Evolutionary conservation across 1,140 invertebrate species (phyloP).

Genomic region (Hylaeus volcanicus): DNA sequence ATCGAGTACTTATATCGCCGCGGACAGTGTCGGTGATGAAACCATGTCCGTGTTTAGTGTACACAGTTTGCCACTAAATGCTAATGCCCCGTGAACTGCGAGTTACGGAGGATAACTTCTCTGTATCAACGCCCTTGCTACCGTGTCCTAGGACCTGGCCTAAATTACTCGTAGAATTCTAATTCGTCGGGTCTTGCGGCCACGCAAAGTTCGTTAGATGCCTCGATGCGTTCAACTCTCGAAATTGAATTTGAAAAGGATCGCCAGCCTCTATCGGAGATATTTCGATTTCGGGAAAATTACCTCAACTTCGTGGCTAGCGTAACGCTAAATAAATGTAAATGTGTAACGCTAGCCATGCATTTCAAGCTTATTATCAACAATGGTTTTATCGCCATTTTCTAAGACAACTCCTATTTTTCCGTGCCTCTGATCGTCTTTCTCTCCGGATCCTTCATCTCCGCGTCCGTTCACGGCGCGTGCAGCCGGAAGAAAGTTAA

Average conservation of each 20-base stretch:
- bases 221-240: not conserved
- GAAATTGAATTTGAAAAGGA: too few species aligned
- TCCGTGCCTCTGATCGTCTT: too few species aligned
- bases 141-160: not conserved
- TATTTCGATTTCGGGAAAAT: too few species aligned
- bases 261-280: too few species aligned
- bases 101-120: conserved; percentile 36
- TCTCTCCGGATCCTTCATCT: too few species aligned
- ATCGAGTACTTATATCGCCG: conserved; percentile 15
- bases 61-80: conserved; percentile 44
- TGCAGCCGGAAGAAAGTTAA: conserved; percentile 10
- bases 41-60: conserved; percentile 29
- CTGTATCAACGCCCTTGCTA: not conserved
- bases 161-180: not conserved
- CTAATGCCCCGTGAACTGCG: conserved; percentile 42
- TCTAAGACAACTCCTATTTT: too few species aligned
- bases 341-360: too few species aligned
- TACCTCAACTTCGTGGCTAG: too few species aligned
- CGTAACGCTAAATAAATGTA: too few species aligned
- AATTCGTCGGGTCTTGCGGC: not conserved
- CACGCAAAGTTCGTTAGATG: not conserved
- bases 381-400: too few species aligned
- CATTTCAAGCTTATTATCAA: too few species aligned
- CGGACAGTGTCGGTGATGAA: conserved; percentile 31
- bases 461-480: not conserved